phyloP scores from a whole-genome alignment of 2,113 vertebrate genomes.

The Phylloscopus trochilus region DNA sequence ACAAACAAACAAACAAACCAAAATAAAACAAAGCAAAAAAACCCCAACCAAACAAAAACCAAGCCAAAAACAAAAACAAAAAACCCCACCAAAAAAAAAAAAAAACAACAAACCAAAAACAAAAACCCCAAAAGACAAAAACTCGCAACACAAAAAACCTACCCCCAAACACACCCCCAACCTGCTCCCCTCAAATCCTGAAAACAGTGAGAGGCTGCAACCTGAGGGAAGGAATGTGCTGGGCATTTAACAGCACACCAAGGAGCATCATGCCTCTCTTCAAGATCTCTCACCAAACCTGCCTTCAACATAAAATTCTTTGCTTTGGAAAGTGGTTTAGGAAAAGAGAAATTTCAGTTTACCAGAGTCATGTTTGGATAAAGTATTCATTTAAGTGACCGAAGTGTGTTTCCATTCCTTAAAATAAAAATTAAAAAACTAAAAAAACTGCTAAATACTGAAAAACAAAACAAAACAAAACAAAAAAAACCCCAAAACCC shows the following conservation, averaged over 20 bases:
- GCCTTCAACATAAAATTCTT: background rate
- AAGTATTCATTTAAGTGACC: background rate
- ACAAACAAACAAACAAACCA: background rate
- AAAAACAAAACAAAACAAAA: background rate
- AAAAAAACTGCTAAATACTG: rapidly evolving
- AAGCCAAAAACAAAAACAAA: background rate
- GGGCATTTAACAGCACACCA: background rate
- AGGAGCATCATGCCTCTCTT: background rate
- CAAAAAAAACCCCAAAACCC: rapidly evolving
- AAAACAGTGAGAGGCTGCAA: background rate
- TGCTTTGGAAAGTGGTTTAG: background rate
- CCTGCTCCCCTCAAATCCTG: background rate
- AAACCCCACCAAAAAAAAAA: background rate
- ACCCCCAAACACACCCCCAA: rapidly evolving
- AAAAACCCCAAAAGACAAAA: background rate
- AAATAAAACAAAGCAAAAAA: too few relatives aligned
- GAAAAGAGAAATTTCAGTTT: background rate
- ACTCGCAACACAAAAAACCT: rapidly evolving
- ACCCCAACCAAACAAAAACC: too few relatives aligned
- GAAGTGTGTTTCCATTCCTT: background rate
- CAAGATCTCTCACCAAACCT: background rate
- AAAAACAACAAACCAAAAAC: background rate
- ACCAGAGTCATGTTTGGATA: background rate
- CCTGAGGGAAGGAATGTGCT: background rate
- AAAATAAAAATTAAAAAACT: background rate